Evolutionary conservation across 2,888 invertebrate genomes (phyloP).

Genomic region (Mythimna ferrago): DNA sequence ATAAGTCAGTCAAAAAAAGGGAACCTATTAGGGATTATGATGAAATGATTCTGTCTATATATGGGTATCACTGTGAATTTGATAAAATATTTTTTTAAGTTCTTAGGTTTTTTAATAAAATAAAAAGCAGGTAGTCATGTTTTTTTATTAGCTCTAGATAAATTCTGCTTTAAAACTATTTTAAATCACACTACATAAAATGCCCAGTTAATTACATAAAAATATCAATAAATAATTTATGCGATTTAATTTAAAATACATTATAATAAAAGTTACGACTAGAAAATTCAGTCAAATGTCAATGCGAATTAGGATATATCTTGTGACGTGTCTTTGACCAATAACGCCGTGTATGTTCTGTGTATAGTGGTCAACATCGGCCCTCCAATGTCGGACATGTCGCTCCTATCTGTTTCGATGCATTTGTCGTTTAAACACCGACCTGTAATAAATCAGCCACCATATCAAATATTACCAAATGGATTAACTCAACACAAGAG

Average conservation of each 20-base stretch:
- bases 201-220: no score
- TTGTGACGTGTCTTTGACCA: conserved; percentile 68
- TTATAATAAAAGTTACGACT: neutral
- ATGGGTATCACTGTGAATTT: no score
- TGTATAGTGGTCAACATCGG: conserved; percentile 87
- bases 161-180: no score
- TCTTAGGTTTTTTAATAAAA: no score
- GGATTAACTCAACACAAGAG: conserved; percentile 58
- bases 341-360: conserved; percentile 75
- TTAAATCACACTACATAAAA: no score
- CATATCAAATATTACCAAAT: conserved; percentile 60
- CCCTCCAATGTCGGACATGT: conserved; percentile 90
- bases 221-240: no score
- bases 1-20: no score
- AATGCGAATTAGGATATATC: conserved; percentile 66
- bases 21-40: no score
- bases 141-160: neutral
- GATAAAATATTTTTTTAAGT: no score
- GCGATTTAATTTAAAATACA: no score
- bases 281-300: neutral
- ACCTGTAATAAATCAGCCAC: conserved; percentile 90
- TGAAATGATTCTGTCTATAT: no score
- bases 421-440: conserved; percentile 91
- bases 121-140: no score
- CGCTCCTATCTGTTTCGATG: conserved; percentile 91